Percentiles rank a stretch among this genome's conserved stretches.
Evolutionary conservation across 2,113 vertebrate genomes (phyloP).

Genomic region (Plecturocebus donacophilus): DNA sequence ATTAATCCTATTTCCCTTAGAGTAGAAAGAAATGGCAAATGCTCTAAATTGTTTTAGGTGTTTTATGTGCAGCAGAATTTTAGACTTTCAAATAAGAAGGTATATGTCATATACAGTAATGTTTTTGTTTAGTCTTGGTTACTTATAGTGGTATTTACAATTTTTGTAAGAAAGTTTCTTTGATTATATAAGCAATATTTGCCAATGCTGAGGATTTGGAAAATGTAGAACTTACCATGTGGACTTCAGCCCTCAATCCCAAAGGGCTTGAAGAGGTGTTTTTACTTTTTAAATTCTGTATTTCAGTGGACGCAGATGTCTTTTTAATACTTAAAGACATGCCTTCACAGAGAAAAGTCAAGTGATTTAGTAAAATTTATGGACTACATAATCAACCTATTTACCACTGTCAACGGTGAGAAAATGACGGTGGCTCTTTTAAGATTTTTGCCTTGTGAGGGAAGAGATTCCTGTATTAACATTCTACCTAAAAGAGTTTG

Average conservation of each 20-base stretch:
- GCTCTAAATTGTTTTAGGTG: neutral
- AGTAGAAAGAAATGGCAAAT: neutral
- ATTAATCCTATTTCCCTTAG: neutral
- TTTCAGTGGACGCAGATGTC: neutral
- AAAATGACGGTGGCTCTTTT: neutral
- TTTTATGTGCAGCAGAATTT: neutral
- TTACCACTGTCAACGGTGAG: neutral
- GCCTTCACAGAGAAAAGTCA: neutral
- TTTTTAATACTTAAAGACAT: neutral
- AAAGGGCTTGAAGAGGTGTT: neutral
- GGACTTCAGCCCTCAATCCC: neutral
- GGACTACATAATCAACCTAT: neutral
- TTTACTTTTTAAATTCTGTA: neutral
- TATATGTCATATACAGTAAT: neutral
- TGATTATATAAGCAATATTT: neutral
- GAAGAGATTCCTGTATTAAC: neutral
- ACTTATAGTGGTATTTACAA: neutral
- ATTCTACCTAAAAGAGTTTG: neutral
- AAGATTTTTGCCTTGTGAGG: neutral
- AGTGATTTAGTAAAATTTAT: neutral
- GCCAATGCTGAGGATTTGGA: neutral
- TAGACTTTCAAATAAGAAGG: neutral
- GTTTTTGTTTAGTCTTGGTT: conserved; percentile 13
- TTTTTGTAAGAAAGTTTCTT: neutral
- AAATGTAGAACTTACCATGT: neutral